phyloP scores from a whole-genome alignment of 2,113 vertebrate genomes.

The Raphicerus campestris region DNA sequence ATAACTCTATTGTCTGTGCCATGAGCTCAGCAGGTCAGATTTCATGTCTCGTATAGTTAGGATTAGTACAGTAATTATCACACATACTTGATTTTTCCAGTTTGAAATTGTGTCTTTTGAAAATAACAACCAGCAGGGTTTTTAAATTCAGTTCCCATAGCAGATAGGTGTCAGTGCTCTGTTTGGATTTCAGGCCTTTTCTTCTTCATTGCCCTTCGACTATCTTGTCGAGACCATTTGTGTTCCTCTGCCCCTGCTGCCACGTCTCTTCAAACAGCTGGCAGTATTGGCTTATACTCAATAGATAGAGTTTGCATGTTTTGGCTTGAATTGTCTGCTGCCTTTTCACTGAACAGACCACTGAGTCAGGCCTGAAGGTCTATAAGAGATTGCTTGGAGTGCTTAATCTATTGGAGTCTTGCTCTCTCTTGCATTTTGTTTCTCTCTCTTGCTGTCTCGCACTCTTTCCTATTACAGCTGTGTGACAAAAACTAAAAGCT shows the following conservation, averaged over 20 bases:
- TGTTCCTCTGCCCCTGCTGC: neutral
- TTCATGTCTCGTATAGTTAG: neutral
- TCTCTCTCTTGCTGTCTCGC: rapidly evolving
- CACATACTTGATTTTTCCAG: neutral
- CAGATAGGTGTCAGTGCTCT: neutral
- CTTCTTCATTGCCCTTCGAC: neutral
- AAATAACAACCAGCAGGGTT: neutral
- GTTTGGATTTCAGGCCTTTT: neutral
- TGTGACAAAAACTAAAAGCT: constrained; percentile 15
- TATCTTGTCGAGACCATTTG: neutral
- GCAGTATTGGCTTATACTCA: neutral
- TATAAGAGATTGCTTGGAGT: neutral
- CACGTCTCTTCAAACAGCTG: neutral
- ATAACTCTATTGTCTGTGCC: neutral
- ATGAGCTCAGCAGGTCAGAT: neutral
- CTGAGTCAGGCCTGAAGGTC: neutral
- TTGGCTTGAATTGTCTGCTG: constrained; percentile 22
- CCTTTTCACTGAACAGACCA: neutral
- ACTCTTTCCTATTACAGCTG: neutral
- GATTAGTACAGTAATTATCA: neutral
- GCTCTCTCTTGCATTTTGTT: neutral
- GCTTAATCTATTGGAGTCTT: neutral
- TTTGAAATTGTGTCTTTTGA: neutral
- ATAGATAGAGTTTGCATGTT: constrained; percentile 7
- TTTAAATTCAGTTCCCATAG: neutral